phyloP scores from a whole-genome alignment of 2,113 vertebrate genomes.

The Morone saxatilis region DNA sequence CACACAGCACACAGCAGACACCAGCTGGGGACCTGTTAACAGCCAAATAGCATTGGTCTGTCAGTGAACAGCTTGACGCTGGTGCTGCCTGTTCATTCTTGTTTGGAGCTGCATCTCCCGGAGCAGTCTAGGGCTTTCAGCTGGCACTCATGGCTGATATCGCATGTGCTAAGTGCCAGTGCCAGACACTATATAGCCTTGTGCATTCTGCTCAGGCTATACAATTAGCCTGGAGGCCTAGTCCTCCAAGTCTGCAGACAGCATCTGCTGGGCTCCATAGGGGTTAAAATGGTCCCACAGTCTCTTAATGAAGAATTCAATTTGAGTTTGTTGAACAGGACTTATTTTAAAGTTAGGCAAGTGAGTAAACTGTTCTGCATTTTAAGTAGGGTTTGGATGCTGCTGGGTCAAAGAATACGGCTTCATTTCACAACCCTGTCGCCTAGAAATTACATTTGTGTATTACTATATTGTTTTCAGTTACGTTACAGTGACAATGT shows the following conservation, averaged over 20 bases:
- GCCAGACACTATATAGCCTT: conserved; percentile 47
- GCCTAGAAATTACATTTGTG: too few relatives aligned
- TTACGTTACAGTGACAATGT: too few relatives aligned
- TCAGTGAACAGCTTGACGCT: conserved; percentile 66
- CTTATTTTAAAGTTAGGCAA: conserved; percentile 12
- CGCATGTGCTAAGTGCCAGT: conserved; percentile 56
- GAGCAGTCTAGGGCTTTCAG: conserved; percentile 55
- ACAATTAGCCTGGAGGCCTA: conserved; percentile 45
- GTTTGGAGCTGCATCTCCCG: conserved; percentile 14
- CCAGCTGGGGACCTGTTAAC: conserved; percentile 79
- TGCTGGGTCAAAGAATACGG: neutral
- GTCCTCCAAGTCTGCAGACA: conserved; percentile 38
- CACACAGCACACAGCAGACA: conserved; percentile 63
- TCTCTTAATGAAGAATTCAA: conserved; percentile 39
- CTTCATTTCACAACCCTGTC: neutral
- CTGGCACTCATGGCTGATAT: conserved; percentile 47
- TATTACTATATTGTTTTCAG: too few relatives aligned
- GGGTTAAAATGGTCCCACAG: conserved; percentile 15
- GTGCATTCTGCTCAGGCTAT: conserved; percentile 39
- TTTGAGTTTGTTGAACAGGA: conserved; percentile 12
- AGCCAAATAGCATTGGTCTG: conserved; percentile 67
- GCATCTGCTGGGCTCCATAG: conserved; percentile 64
- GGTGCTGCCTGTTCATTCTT: conserved; percentile 61
- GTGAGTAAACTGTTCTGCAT: neutral
- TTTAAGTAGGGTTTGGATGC: neutral